Conservation (phyloP, 2,888 invertebrate genomes). For the Furcula furcula region DNA sequence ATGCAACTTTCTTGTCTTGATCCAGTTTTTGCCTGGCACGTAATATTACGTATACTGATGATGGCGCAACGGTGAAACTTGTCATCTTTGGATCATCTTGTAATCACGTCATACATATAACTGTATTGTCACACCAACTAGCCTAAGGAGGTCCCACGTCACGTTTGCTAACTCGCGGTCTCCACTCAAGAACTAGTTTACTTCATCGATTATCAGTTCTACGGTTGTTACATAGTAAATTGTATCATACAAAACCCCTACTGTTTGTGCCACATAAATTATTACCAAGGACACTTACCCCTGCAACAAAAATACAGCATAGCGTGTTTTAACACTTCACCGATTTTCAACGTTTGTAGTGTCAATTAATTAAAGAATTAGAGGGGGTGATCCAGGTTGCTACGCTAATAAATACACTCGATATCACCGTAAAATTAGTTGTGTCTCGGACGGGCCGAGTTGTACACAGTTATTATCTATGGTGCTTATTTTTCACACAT, state of each 20-base stretch:
- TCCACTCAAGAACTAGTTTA: no score
- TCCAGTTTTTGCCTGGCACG: no score
- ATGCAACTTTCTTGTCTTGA: no score
- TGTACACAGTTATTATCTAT: constrained; percentile 35
- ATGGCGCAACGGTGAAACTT: no score
- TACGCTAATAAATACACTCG: constrained; percentile 40
- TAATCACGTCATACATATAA: no score
- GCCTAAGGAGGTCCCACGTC: no score
- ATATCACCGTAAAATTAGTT: constrained; percentile 48
- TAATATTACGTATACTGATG: no score
- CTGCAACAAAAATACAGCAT: constrained; percentile 28
- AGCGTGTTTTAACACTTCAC: constrained; percentile 53
- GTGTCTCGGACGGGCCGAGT: constrained; percentile 28
- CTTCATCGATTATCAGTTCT: no score
- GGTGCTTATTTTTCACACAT: constrained; percentile 68
- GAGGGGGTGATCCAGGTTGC: constrained; percentile 37
- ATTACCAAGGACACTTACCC: constrained; percentile 10
- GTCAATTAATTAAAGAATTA: constrained; percentile 66
- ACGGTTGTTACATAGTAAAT: no score
- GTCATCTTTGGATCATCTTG: no score
- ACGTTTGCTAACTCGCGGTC: no score
- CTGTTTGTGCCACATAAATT: neutral
- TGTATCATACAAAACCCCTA: neutral
- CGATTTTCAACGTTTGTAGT: constrained; percentile 63
- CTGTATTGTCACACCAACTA: no score